Evolutionary conservation across 2,113 vertebrate genomes (phyloP).

Genomic region (Apaloderma vittatum): DNA sequence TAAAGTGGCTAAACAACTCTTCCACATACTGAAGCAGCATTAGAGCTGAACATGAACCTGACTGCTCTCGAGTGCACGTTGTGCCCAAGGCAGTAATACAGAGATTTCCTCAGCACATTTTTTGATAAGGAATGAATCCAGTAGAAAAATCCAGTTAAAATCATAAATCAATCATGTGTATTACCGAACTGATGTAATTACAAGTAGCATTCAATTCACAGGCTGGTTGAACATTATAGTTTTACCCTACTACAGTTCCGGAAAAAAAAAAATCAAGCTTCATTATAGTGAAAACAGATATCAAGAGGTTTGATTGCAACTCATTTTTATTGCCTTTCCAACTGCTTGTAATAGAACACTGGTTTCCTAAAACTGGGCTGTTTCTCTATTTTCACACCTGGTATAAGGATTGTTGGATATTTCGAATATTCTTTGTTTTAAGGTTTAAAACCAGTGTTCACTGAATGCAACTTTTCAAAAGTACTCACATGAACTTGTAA

Average conservation of each 20-base stretch:
- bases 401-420: not conserved
- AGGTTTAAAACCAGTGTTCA: not conserved
- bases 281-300: not conserved
- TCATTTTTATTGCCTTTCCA: not conserved
- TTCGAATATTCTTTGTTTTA: not conserved
- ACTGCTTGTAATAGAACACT: not conserved
- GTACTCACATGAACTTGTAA: too few relatives aligned
- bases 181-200: not conserved
- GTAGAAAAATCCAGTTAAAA: not conserved
- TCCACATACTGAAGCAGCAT: not conserved
- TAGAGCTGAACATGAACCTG: not conserved
- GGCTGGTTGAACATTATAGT: not conserved
- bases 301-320: not conserved
- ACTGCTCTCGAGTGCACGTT: not conserved
- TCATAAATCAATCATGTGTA: not conserved
- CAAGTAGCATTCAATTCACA: not conserved
- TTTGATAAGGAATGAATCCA: not conserved
- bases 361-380: not conserved
- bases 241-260: not conserved
- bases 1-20: not conserved
- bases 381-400: not conserved
- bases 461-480: not conserved
- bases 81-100: not conserved
- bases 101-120: not conserved
- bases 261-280: not conserved